Percentiles rank a stretch among this genome's conserved stretches.
Conservation (phyloP, 2,888 invertebrate genomes). For the Cyclophora albipunctata region DNA sequence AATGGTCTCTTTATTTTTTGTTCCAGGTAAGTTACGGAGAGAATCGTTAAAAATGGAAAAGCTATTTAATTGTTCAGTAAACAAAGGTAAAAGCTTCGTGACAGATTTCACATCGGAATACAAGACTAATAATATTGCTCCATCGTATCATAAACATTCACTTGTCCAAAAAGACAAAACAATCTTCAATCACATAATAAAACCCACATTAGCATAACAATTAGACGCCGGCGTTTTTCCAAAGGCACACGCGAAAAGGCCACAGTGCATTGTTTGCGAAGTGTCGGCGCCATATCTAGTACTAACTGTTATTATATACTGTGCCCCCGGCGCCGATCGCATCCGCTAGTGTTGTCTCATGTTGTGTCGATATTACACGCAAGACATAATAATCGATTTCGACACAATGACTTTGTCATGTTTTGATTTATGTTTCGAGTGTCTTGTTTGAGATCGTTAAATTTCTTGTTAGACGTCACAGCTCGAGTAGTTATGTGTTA, state of each 20-base stretch:
- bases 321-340: constrained; percentile 46
- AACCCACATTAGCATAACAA: constrained; percentile 45
- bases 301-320: constrained; percentile 12
- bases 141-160: too few species aligned
- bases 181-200: constrained; percentile 10
- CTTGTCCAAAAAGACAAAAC: constrained; percentile 6
- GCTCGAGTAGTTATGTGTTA: constrained; percentile 3
- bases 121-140: too few species aligned
- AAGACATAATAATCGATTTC: constrained; percentile 41
- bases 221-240: constrained; percentile 55
- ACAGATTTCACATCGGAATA: too few species aligned
- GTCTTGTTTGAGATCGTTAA: constrained; percentile 10
- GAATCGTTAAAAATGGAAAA: too few species aligned
- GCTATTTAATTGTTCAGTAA: too few species aligned
- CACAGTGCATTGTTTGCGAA: constrained; percentile 60
- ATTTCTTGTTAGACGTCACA: not conserved
- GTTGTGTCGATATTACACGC: constrained; percentile 38
- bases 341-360: constrained; percentile 62
- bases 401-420: constrained; percentile 30
- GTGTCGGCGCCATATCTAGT: constrained; percentile 35
- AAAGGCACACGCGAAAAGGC: constrained; percentile 42
- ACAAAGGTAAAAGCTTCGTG: too few species aligned
- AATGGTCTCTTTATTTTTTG: too few species aligned
- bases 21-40: too few species aligned
- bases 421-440: constrained; percentile 23